Evolutionary conservation across 2,888 invertebrate species (phyloP), one percentile per base, ranked within the genome.

Genomic region (Andrena flavipes): DNA sequence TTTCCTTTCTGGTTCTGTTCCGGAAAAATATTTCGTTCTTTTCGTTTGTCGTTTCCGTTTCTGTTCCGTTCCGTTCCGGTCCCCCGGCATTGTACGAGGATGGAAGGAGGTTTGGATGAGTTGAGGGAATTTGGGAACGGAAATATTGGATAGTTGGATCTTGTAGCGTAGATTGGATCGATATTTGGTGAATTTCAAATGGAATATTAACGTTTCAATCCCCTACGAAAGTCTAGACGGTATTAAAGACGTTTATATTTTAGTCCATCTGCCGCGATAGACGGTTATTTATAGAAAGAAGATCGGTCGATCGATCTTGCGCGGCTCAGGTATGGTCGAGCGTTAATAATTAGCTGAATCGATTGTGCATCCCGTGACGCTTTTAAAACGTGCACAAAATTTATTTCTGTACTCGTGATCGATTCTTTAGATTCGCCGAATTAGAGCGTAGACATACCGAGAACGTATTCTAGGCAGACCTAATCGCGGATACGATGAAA

Each of bases 221-320:
- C 23, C 23, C 56, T 56, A 5, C 30, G 59, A 30, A 59, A 26
- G 26, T 54, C 67, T 54, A 67, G 51, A 68, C 51, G 48, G 29
- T 16, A 49, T 60, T 23, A 67, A 60, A 30, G 20, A 33, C 26
- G 29, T 8, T 59, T n/a, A 30, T 35, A 51, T 67, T 48, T 35
- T 35, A 30, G 48, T 56, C 13, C 5, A 42, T 56, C n/a, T 8
- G 73, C 10, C 10, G 59, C 33, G 20, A 64, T 10, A 71, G 42
- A 60, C 16, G 5, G 35, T 7, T 74, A 77, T 60, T 49, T 62
- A 74, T 77, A 73, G 73, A 73, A 76, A 49, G 26, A 48, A 35
- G 73, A 76, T 73, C 64, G 33, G 65, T 60, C 70, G 59, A 20
- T 65, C 64, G 74, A 64, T 73, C 26, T 51, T 10, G 8, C 29